Evolutionary conservation across 2,888 invertebrate species (phyloP).

Genomic region (Brachypterus glaber): DNA sequence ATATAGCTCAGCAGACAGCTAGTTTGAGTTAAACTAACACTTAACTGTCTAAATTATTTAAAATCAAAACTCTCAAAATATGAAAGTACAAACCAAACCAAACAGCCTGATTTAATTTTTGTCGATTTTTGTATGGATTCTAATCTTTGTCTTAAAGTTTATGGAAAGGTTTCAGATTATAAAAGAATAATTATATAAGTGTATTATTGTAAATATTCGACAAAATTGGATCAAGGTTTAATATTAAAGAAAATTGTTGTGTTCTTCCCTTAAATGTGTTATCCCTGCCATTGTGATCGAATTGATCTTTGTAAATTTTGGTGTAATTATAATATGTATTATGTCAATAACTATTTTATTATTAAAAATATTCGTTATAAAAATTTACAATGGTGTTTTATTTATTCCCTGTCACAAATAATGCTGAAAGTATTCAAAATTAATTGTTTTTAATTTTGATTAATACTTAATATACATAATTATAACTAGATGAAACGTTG

Average conservation of each 20-base stretch:
- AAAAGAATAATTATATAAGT: not conserved
- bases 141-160: conserved; percentile 20
- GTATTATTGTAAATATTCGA: too few species aligned
- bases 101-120: conserved; percentile 21
- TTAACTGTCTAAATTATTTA: too few species aligned
- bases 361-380: conserved; percentile 40
- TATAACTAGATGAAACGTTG: too few species aligned
- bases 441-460: too few species aligned
- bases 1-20: too few species aligned
- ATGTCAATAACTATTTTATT: conserved; percentile 42
- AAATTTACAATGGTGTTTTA: conserved; percentile 25
- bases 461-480: too few species aligned
- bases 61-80: too few species aligned
- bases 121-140: conserved; percentile 23
- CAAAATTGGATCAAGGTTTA: conserved; percentile 23
- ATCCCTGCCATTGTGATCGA: conserved; percentile 31
- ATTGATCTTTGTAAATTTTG: conserved; percentile 29
- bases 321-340: conserved; percentile 35
- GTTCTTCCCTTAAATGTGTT: conserved; percentile 10
- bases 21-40: too few species aligned
- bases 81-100: conserved; percentile 7
- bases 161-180: conserved; percentile 19
- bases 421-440: not conserved
- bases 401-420: conserved; percentile 11
- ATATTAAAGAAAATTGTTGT: conserved; percentile 22